Base-by-base conservation (phyloP, 2,888 invertebrate genomes). In the Ornithoptera priamus region DNA sequence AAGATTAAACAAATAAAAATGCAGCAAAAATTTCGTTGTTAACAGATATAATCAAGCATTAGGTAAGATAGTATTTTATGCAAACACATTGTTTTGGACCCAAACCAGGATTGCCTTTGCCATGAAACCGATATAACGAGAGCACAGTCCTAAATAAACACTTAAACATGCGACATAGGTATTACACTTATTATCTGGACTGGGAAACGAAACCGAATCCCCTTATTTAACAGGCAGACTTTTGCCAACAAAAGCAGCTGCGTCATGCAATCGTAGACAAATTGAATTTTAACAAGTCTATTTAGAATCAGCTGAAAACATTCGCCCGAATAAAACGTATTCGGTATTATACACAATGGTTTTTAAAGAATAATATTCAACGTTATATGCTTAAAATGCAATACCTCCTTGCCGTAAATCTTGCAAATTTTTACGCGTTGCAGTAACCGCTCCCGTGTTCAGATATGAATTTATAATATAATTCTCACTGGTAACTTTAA, bases 141-240 rank as follows among this genome's bases (percentile, higher is more conserved):
- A 69, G 60, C 65, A 39, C 65, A 70, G 74, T 76, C 78, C 79
- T 78, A 77, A 76, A 75, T 70, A 79, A 79, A 79, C 76, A 79
- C 76, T 75, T 73, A 65, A 72, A 74, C 73, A 73, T 71, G 73
- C 74, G 64, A 71, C 70, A 72, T 75, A 72, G 73, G 76, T 72
- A 74, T 78, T 74, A 78, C 74, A 74, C 72, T 76, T 78, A 76
- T 77, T 76, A 76, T 75, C 74, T 73, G 68, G 70, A 70, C 70
- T 71, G 63, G 71, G 70, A 72, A 73, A 71, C 67, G 73, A 69
- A 73, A 76, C 74, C 74, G 73, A 77, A 76, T 76, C 76, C 73
- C 67, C 72, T 74, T 73, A 75, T 77, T 75, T 73, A 62, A 69
- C 69, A 62, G 69, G 69, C 70, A 72, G 66, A 73, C 72, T 72